Conservation (phyloP, 1,140 invertebrate genomes). For the Bombus confusus region DNA sequence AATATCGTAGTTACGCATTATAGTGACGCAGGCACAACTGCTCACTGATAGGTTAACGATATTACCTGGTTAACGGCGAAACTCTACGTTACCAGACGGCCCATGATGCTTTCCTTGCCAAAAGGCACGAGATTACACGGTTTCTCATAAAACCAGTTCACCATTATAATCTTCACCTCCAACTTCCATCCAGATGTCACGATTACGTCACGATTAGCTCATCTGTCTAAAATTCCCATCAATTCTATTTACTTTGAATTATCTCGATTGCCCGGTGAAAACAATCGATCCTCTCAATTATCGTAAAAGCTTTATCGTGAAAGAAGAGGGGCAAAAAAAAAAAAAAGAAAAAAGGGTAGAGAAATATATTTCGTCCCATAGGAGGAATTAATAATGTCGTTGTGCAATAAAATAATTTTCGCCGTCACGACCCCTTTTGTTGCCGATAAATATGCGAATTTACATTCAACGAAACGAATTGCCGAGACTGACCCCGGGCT, state of each 20-base stretch:
- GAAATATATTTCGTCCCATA: not conserved
- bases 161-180: not conserved
- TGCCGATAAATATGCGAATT: slow-evolving; percentile 6
- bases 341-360: fast-evolving
- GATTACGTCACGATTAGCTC: no score
- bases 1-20: slow-evolving; percentile 73
- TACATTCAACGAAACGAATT: slow-evolving; percentile 28
- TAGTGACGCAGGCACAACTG: slow-evolving; percentile 69
- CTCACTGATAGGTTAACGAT: slow-evolving; percentile 75
- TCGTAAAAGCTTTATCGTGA: not conserved
- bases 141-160: not conserved
- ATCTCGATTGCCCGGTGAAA: not conserved
- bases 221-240: not conserved
- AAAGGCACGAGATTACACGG: slow-evolving; percentile 50
- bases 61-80: slow-evolving; percentile 70
- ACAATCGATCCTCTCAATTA: not conserved
- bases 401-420: not conserved
- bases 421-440: not conserved
- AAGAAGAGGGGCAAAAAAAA: not conserved
- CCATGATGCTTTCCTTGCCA: slow-evolving; percentile 47
- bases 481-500: not conserved
- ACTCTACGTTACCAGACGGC: slow-evolving; percentile 57
- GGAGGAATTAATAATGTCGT: not conserved
- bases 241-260: not conserved
- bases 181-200: slow-evolving; percentile 8